Conservation (phyloP, 2,888 invertebrate species). For the Vanessa cardui region DNA sequence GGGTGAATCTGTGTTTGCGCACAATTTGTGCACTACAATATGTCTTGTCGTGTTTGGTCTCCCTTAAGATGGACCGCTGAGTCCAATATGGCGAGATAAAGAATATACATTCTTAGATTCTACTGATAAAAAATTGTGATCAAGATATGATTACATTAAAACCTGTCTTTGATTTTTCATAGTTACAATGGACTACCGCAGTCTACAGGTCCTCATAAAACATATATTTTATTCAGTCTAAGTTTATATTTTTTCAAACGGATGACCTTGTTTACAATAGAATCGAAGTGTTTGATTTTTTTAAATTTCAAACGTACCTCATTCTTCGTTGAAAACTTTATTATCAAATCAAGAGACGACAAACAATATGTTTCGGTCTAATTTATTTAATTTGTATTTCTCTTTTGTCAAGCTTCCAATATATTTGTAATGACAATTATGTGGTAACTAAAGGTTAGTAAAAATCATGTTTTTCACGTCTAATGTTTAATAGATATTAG, state of each 20-base stretch:
- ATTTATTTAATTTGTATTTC: not conserved
- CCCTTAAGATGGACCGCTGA: too few relatives aligned
- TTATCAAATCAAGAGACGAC: slow-evolving; percentile 7
- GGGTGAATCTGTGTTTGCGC: too few relatives aligned
- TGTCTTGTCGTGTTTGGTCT: too few relatives aligned
- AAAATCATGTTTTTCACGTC: not conserved
- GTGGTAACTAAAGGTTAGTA: slow-evolving; percentile 25
- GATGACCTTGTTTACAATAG: slow-evolving; percentile 47
- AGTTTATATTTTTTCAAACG: slow-evolving; percentile 45
- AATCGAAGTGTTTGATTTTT: slow-evolving; percentile 20
- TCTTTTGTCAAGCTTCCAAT: not conserved
- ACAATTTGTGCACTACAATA: too few relatives aligned
- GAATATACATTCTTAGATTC: too few relatives aligned
- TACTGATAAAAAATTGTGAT: too few relatives aligned
- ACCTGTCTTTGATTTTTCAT: too few relatives aligned
- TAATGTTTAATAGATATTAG: not conserved
- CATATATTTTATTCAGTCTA: slow-evolving; percentile 13
- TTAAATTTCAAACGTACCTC: not conserved
- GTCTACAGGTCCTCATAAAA: too few relatives aligned
- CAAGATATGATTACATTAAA: too few relatives aligned
- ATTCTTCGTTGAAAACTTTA: not conserved
- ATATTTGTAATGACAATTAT: not conserved
- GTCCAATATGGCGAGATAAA: too few relatives aligned
- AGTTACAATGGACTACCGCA: too few relatives aligned
- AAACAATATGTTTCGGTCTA: slow-evolving; percentile 3